Conservation (phyloP, 1,140 invertebrate genomes). For the Caenorhabditis inopinata region DNA sequence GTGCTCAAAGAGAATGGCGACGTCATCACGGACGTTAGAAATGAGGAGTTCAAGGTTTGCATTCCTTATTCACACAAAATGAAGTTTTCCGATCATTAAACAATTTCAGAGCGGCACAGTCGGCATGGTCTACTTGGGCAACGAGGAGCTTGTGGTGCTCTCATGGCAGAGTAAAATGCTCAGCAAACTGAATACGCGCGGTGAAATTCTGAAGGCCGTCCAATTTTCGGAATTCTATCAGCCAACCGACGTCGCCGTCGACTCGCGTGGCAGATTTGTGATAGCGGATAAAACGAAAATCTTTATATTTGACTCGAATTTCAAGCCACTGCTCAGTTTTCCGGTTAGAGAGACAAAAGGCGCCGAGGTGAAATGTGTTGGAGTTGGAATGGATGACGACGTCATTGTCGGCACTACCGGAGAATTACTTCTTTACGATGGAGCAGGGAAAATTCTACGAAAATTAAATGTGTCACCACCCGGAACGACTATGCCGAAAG, state of each 20-base stretch:
- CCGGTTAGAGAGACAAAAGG: constrained; percentile 22
- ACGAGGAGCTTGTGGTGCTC: constrained; percentile 31
- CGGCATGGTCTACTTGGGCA: constrained; percentile 32
- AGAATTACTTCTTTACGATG: constrained; percentile 37
- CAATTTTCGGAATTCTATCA: constrained; percentile 39
- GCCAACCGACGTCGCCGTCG: constrained; percentile 40
- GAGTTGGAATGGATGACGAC: constrained; percentile 41
- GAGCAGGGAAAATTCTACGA: constrained; percentile 28
- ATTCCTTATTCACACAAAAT: no score
- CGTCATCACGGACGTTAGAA: constrained; percentile 30
- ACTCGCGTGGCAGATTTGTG: constrained; percentile 38
- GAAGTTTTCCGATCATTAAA: no score
- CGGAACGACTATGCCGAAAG: not conserved
- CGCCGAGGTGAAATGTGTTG: constrained; percentile 37
- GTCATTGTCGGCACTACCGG: constrained; percentile 38
- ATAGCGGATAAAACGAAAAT: constrained; percentile 39
- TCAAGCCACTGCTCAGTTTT: constrained; percentile 39
- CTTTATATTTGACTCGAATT: constrained; percentile 41
- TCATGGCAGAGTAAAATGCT: constrained; percentile 37
- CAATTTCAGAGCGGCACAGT: constrained; percentile 20
- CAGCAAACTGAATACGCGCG: constrained; percentile 15
- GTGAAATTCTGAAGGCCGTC: constrained; percentile 14
- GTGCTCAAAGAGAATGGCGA: constrained; percentile 31
- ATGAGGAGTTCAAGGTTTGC: constrained; percentile 15
- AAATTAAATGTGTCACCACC: constrained; percentile 19